A percentile compares a stretch with the other conserved stretches of the same genome.
Evolutionary conservation across 2,113 vertebrate species (phyloP).

Genomic region (Ictidomys tridecemlineatus): DNA sequence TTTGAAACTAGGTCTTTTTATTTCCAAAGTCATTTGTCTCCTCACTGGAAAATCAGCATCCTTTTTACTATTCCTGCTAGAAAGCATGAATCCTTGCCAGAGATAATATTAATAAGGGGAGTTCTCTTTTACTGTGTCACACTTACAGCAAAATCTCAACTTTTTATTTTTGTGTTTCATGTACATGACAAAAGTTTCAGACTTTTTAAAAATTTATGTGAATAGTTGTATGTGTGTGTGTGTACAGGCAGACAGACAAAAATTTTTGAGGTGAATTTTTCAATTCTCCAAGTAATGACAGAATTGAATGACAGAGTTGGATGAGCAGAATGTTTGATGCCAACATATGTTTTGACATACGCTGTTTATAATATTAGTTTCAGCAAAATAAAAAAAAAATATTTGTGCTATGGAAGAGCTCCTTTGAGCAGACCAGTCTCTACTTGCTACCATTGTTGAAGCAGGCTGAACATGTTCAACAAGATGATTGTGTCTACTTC

Average conservation of each 20-base stretch:
- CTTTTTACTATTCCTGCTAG: not conserved
- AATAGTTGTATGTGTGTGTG: not conserved
- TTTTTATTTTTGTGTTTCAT: not conserved
- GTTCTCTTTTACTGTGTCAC: not conserved
- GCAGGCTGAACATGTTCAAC: not conserved
- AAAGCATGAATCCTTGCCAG: not conserved
- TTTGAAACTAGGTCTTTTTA: not conserved
- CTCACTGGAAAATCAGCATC: not conserved
- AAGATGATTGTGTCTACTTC: not conserved
- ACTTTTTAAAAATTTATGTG: not conserved
- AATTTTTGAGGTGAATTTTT: not conserved
- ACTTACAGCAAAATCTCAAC: not conserved
- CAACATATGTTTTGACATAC: not conserved
- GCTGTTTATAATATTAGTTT: not conserved
- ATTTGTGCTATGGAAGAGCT: not conserved
- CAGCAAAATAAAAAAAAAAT: not conserved
- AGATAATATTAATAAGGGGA: not conserved
- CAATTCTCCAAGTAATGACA: slow-evolving; percentile 27
- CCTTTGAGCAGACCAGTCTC: not conserved
- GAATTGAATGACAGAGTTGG: not conserved
- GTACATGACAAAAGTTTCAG: not conserved
- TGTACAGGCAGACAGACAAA: not conserved
- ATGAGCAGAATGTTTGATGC: not conserved
- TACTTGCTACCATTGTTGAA: not conserved
- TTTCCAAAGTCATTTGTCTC: not conserved